Evolutionary conservation across 2,113 vertebrate species (phyloP).

Genomic region (Aplodontia rufa): DNA sequence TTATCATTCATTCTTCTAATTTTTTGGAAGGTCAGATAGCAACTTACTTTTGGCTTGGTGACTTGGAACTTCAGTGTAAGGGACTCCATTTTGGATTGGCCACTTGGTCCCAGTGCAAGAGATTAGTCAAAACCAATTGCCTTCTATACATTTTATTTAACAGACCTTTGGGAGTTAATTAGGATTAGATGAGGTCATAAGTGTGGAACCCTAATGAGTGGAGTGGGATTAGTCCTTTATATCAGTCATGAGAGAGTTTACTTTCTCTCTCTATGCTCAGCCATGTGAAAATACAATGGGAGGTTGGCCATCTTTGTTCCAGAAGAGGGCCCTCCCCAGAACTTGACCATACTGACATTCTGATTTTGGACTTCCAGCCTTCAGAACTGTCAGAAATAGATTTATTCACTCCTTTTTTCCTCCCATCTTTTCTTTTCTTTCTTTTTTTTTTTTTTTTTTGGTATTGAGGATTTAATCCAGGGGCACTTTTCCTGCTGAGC

Average conservation of each 20-base stretch:
- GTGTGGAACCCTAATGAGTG: not conserved
- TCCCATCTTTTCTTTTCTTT: not conserved
- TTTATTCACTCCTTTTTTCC: not conserved
- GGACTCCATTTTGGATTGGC: slow-evolving; percentile 1
- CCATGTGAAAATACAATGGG: not conserved
- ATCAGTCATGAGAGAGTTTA: not conserved
- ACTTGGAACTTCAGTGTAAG: not conserved
- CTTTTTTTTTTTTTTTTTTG: not conserved
- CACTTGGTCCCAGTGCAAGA: not conserved
- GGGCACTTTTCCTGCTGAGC: not conserved
- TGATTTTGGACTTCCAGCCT: not conserved
- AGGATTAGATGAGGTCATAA: not conserved
- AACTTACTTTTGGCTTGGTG: not conserved
- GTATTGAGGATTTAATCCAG: not conserved
- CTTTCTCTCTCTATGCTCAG: not conserved
- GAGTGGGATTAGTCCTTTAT: not conserved
- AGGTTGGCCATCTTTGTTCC: not conserved
- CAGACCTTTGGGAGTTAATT: not conserved
- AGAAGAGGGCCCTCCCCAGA: not conserved
- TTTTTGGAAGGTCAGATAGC: not conserved
- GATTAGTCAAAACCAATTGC: not conserved
- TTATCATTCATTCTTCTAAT: not conserved
- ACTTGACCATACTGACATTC: not conserved
- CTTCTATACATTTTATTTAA: not conserved
- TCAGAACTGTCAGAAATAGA: not conserved